These are phyloP conservation scores for Sarcophilus harrisii DNA, from an alignment of 2,797 vertebrate genomes.

Conservation along the genomic window DNA sequence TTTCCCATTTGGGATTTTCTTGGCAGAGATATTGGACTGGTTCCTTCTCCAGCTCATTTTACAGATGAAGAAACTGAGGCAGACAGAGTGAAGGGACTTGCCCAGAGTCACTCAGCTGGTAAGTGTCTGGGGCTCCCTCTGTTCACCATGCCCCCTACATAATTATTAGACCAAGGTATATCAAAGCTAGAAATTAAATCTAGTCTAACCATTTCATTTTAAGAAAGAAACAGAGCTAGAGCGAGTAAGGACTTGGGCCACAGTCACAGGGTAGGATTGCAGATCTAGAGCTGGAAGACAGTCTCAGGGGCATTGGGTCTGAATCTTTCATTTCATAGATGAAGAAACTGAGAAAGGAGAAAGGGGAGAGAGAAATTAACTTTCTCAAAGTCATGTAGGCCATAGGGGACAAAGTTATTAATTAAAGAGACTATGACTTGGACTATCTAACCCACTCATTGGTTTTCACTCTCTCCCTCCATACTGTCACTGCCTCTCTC, in stretches of 20 bases:
- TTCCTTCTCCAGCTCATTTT: not conserved
- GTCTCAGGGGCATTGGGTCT: not conserved
- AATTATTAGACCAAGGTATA: not conserved
- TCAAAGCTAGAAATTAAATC: not conserved
- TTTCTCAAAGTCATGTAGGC: fast-evolving
- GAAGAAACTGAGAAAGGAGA: not conserved
- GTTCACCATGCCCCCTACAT: not conserved
- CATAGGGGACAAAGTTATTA: not conserved
- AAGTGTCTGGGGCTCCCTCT: not conserved
- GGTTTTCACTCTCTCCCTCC: fast-evolving
- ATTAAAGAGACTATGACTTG: not conserved
- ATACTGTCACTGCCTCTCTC: not conserved
- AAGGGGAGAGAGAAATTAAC: fast-evolving
- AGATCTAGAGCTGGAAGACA: not conserved
- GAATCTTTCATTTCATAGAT: not conserved
- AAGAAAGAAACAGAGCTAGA: not conserved
- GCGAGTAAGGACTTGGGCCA: no score
- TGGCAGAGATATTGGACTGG: not conserved
- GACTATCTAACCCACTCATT: not conserved
- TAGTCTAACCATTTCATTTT: not conserved
- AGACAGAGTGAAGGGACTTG: not conserved
- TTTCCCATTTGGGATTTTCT: not conserved
- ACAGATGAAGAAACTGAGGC: not conserved
- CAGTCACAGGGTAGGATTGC: not conserved
- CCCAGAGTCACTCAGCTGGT: not conserved